Evolutionary conservation across 37 sponge, comb jelly and placozoan genomes (phyloP).

Genomic region (Crambe crambe): DNA sequence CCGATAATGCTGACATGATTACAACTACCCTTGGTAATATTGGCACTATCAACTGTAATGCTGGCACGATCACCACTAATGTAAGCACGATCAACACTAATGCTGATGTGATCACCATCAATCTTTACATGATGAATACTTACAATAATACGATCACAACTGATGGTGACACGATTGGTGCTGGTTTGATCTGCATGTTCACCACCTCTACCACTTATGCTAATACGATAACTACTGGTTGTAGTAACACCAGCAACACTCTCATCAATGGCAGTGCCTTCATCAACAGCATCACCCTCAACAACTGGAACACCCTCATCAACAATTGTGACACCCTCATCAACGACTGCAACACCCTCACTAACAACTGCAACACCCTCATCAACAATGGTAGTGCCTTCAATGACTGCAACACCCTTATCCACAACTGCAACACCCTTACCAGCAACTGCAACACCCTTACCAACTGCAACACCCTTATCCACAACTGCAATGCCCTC

Average conservation of each 20-base stretch:
- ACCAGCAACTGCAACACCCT: neutral
- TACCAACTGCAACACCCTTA: neutral
- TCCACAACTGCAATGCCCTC: neutral
- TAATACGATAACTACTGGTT: no score
- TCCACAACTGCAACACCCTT: neutral
- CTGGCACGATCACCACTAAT: no score
- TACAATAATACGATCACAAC: neutral
- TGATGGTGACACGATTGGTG: neutral
- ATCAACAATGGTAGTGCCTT: neutral
- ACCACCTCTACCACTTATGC: neutral
- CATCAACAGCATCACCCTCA: neutral
- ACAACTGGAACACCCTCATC: neutral
- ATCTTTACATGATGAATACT: neutral
- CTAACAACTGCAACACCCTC: neutral
- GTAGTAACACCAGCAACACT: neutral
- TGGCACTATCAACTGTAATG: no score
- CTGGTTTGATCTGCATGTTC: neutral
- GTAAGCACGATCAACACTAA: no score
- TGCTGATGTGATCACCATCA: neutral
- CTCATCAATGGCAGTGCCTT: neutral
- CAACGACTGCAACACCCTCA: neutral
- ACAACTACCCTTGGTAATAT: no score
- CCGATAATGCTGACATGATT: no score
- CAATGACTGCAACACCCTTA: no score
- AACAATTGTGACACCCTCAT: no score